phyloP scores from a whole-genome alignment of 2,797 vertebrate species.

The Syngnathus rostellatus region DNA sequence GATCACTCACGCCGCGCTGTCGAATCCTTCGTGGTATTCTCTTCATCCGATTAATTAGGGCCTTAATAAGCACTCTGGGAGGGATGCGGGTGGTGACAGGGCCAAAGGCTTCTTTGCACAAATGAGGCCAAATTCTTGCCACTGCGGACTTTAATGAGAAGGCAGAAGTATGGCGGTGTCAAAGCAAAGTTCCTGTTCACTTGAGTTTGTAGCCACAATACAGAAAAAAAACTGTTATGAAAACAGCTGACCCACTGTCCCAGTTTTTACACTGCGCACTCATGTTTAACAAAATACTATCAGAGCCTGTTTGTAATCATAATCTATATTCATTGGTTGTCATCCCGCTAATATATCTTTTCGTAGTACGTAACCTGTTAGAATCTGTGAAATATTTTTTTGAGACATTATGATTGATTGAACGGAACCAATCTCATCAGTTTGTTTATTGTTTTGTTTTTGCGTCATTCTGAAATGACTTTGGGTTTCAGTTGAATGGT shows the following conservation, averaged over 20 bases:
- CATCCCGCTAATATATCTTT: no score
- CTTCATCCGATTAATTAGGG: conserved; percentile 65
- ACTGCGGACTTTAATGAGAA: conserved; percentile 25
- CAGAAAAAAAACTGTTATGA: neutral
- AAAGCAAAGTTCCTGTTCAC: neutral
- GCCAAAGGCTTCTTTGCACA: conserved; percentile 36
- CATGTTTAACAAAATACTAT: no score
- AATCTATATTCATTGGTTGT: no score
- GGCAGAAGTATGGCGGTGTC: conserved; percentile 9
- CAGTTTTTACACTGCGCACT: no score
- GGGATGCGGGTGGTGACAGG: conserved; percentile 40
- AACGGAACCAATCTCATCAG: no score
- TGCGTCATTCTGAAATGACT: no score
- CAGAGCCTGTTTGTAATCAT: no score
- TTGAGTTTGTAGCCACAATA: neutral
- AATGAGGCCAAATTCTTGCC: conserved; percentile 18
- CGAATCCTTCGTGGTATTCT: conserved; percentile 57
- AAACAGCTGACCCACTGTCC: neutral
- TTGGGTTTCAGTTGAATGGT: no score
- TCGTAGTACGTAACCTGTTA: no score
- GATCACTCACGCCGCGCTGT: conserved; percentile 60
- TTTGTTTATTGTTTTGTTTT: no score
- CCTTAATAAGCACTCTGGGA: conserved; percentile 52
- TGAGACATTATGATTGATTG: no score
- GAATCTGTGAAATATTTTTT: no score